Conservation (phyloP, 2,888 invertebrate genomes). For the Mycogona germanica region DNA sequence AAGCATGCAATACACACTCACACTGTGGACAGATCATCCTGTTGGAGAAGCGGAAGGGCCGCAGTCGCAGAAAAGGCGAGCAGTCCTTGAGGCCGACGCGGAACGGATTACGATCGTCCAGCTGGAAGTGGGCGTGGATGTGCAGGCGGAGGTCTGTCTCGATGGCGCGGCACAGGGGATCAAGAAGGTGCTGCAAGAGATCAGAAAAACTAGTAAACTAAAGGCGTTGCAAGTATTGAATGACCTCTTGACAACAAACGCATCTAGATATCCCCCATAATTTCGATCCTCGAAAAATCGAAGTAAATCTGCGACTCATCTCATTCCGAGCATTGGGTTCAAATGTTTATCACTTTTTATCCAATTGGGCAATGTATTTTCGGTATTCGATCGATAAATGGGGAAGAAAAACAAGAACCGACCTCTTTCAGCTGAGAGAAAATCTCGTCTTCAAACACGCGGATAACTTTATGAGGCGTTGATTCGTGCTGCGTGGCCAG, state of each 20-base stretch:
- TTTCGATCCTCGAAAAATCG: no score
- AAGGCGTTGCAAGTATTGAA: not conserved
- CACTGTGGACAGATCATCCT: conserved; percentile 51
- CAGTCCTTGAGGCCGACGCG: conserved; percentile 50
- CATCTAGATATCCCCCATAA: not conserved
- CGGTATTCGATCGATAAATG: no score
- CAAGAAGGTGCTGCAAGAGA: conserved; percentile 32
- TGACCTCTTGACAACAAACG: no score
- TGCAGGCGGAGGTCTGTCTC: conserved; percentile 87
- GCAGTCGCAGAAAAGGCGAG: conserved; percentile 45
- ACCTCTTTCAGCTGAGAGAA: conserved; percentile 19
- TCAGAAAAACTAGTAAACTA: no score
- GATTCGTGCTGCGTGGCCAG: conserved; percentile 30
- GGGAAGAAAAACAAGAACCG: no score
- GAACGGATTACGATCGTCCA: conserved; percentile 52
- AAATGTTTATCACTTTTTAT: no score
- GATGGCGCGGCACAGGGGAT: conserved; percentile 67
- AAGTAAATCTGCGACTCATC: no score
- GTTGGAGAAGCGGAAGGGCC: conserved; percentile 42
- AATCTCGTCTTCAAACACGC: conserved; percentile 27
- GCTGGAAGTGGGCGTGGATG: conserved; percentile 78
- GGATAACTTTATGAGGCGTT: conserved; percentile 28
- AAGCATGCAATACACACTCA: no score
- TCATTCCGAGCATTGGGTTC: no score
- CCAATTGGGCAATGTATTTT: no score